Conservation (phyloP, 2,797 vertebrate species). For the Hippopotamyrus pictus region DNA sequence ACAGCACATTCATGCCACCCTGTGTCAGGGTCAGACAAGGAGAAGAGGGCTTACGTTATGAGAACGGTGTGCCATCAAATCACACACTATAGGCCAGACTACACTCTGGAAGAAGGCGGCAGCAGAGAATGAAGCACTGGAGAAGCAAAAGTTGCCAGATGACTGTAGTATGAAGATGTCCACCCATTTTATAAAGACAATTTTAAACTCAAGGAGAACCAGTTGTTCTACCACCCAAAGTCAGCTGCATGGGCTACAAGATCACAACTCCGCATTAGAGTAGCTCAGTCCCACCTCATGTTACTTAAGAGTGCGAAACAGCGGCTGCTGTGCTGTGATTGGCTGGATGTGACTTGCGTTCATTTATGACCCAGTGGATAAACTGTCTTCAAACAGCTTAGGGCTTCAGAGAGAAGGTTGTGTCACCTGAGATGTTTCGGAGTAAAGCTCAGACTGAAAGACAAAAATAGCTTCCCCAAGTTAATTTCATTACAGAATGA, state of each 20-base stretch:
- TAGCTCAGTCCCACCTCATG: background rate
- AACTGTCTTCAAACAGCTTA: background rate
- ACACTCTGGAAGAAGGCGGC: background rate
- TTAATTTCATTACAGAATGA: slow-evolving; percentile 25
- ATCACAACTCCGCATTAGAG: background rate
- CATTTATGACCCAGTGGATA: background rate
- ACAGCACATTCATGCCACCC: background rate
- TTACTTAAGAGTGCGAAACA: slow-evolving; percentile 10
- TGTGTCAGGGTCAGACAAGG: background rate
- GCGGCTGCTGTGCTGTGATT: background rate
- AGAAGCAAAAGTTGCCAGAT: background rate
- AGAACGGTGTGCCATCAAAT: background rate
- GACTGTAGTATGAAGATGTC: background rate
- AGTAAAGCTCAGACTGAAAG: background rate
- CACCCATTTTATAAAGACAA: background rate
- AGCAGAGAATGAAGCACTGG: background rate
- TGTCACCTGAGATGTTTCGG: background rate
- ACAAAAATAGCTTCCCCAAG: background rate
- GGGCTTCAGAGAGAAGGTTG: background rate
- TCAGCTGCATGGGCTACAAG: background rate
- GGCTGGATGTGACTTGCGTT: background rate
- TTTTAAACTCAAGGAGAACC: background rate
- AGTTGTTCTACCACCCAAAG: background rate
- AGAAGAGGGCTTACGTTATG: background rate
- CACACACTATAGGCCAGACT: background rate